Conservation (phyloP, 1,140 invertebrate species). For the Venustaconcha ellipsiformis region DNA sequence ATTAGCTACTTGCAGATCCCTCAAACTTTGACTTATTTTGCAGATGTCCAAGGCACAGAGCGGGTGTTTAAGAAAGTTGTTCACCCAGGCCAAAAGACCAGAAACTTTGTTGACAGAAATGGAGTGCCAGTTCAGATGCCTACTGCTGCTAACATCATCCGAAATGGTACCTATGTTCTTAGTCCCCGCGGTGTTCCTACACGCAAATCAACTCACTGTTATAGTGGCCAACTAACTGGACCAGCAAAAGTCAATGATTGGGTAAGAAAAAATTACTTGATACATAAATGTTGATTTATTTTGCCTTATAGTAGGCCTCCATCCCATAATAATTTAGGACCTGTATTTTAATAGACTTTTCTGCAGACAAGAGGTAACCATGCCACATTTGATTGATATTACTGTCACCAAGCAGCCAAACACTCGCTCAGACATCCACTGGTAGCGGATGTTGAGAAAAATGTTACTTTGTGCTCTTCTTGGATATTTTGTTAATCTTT, state of each 20-base stretch:
- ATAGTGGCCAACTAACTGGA: slow-evolving; percentile 25
- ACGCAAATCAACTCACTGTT: slow-evolving; percentile 25
- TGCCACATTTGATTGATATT: too few relatives aligned
- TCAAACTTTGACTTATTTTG: background rate
- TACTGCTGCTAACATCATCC: slow-evolving; percentile 7
- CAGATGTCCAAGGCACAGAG: slow-evolving; percentile 32
- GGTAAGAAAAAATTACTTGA: slow-evolving; percentile 5
- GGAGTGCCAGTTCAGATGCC: slow-evolving; percentile 21
- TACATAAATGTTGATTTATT: too few relatives aligned
- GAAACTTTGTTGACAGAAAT: slow-evolving; percentile 28
- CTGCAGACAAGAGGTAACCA: too few relatives aligned
- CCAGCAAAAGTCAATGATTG: slow-evolving; percentile 27
- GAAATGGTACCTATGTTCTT: slow-evolving; percentile 23
- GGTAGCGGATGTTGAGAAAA: too few relatives aligned
- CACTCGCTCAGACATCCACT: too few relatives aligned
- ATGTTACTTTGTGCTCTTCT: too few relatives aligned
- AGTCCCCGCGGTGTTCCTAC: slow-evolving; percentile 29
- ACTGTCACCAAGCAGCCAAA: too few relatives aligned
- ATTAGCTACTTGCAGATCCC: too few relatives aligned
- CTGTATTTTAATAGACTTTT: too few relatives aligned
- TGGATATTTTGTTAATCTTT: too few relatives aligned
- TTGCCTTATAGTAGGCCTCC: too few relatives aligned
- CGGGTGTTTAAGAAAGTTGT: slow-evolving; percentile 31
- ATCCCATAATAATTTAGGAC: too few relatives aligned
- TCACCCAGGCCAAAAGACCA: slow-evolving; percentile 24